Evolutionary conservation across 2,888 invertebrate genomes (phyloP).

Genomic region (Alcis repandata): DNA sequence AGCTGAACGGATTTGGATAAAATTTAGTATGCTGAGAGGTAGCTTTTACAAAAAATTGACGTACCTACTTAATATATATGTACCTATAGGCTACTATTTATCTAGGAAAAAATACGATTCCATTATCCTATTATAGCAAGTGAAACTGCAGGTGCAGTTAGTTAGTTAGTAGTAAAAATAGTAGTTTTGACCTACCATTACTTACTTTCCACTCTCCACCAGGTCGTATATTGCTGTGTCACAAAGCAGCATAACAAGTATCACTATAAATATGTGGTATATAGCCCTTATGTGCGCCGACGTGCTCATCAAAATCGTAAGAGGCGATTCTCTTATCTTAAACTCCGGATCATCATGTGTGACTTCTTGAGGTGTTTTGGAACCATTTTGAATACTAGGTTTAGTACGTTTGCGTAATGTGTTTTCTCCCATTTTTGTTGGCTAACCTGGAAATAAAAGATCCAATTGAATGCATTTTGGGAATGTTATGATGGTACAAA

Average conservation of each 20-base stretch:
- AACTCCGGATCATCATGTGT: slow-evolving; percentile 78
- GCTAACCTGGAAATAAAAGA: slow-evolving; percentile 21
- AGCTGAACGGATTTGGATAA: no score
- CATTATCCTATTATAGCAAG: no score
- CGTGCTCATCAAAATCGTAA: slow-evolving; percentile 92
- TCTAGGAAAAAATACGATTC: no score
- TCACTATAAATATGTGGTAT: slow-evolving; percentile 94
- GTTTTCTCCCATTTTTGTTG: slow-evolving; percentile 48
- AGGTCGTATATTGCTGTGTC: slow-evolving; percentile 91
- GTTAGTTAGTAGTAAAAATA: neutral
- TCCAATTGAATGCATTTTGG: no score
- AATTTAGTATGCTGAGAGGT: no score
- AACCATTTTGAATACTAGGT: slow-evolving; percentile 55
- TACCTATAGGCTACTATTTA: no score
- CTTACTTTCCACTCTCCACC: slow-evolving; percentile 91
- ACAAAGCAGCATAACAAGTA: slow-evolving; percentile 90
- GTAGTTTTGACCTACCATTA: slow-evolving; percentile 50
- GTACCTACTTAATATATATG: no score
- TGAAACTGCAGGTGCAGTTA: slow-evolving; percentile 10
- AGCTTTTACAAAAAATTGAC: no score
- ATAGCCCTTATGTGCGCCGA: slow-evolving; percentile 92
- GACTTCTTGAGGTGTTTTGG: slow-evolving; percentile 49
- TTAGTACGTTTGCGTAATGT: slow-evolving; percentile 49
- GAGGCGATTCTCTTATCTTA: slow-evolving; percentile 90
- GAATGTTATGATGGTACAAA: no score